phyloP scores from a whole-genome alignment of 2,113 vertebrate genomes.

The Colistium nudipinnis region DNA sequence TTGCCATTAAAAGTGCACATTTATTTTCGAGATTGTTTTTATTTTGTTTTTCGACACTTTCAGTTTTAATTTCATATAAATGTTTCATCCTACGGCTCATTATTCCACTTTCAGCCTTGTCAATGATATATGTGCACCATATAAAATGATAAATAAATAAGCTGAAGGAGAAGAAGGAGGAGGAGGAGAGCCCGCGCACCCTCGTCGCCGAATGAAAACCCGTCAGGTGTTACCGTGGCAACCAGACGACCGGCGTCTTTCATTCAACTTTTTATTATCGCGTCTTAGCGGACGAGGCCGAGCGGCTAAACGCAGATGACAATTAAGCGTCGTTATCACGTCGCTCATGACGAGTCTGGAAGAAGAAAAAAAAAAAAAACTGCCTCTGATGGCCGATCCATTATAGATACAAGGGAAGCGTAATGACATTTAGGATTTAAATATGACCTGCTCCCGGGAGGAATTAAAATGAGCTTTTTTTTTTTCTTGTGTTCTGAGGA shows the following conservation, averaged over 20 bases:
- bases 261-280: constrained; percentile 51
- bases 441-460: constrained; percentile 32
- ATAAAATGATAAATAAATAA: too few species aligned
- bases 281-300: constrained; percentile 5
- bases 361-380: constrained; percentile 26
- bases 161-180: too few species aligned
- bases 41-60: too few species aligned
- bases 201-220: background rate
- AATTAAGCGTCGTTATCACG: constrained; percentile 59
- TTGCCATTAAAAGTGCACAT: background rate
- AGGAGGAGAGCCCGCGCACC: too few species aligned
- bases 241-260: constrained; percentile 30
- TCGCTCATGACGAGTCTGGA: constrained; percentile 22
- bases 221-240: constrained; percentile 11
- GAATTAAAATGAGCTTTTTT: constrained; percentile 48
- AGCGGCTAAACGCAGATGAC: constrained; percentile 48
- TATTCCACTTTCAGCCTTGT: too few species aligned
- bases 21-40: too few species aligned
- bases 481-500: constrained; percentile 19
- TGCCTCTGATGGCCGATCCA: constrained; percentile 58
- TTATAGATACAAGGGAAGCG: constrained; percentile 65
- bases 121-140: too few species aligned
- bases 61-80: too few species aligned
- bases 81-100: too few species aligned
- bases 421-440: constrained; percentile 70